Base-by-base conservation (phyloP, 2,888 invertebrate genomes). In the Cryptocephalus primarius region DNA sequence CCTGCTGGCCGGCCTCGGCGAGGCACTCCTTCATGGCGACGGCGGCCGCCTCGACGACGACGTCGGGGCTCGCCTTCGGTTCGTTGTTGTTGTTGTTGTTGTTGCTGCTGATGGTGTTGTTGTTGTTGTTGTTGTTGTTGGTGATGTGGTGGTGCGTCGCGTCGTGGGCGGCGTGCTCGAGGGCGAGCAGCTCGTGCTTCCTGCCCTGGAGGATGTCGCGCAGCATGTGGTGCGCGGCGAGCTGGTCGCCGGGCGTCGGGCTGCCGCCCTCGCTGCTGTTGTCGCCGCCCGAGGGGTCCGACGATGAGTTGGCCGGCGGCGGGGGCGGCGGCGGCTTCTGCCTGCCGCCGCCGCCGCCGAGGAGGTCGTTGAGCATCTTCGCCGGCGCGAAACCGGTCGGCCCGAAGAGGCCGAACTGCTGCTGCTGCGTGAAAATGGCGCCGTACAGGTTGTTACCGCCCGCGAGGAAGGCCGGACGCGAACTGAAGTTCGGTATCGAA, bases 341-440 rank as follows among this genome's bases (percentile, higher is more conserved):
- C 60, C 89, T 79, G 59, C 87, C 87, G 22, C 22, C 22, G 2
- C 22, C 22, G 22, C 22, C 22, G 59, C 87, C 87, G 63, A 89
- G 78, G 57, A 90, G 77, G 76, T 90, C 90, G 80, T 89, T 89
- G 65, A 90, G 82, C 89, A 90, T 89, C 73, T 89, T 90, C 67
- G 86, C 84, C 73, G 88, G 87, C 69, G 85, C 84, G 79, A 85
- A 87, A 74, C 87, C 86, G 22, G 22, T 22, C 75, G 79, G 79
- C 68, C 85, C 83, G 73, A 89, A 88, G 60, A 88, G 82, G 72
- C 84, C 82, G 76, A 85, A 85, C 73, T 83, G 83, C 71, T 83
- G 83, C 74, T 81, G 82, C 76, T 83, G 81, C 68, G 77, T 79
- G 73, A 88, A 85, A 76, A 88, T 83, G 73, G 87, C 85, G 75